A percentile compares a stretch with the other conserved stretches of the same genome.
phyloP scores from a whole-genome alignment of 2,888 invertebrate species.

The Phasia obesa region DNA sequence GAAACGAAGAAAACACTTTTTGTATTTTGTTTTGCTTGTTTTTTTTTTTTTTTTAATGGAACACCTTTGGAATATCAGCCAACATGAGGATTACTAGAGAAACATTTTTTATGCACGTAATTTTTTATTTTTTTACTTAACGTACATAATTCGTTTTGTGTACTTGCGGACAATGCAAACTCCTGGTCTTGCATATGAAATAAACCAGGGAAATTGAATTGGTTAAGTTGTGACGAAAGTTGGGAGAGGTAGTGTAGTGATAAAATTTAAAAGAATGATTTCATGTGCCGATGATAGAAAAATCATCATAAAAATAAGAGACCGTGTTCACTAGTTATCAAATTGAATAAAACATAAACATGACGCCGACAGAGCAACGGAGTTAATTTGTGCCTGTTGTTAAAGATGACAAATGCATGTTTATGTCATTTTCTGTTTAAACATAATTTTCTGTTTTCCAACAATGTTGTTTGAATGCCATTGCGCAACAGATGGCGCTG shows the following conservation, averaged over 20 bases:
- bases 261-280: neutral
- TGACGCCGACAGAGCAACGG: no score
- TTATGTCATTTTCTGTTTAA: no score
- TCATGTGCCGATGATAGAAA: no score
- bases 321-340: no score
- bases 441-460: no score
- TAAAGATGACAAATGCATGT: no score
- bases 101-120: conserved; percentile 32
- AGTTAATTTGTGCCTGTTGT: no score
- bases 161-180: conserved; percentile 40
- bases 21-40: neutral
- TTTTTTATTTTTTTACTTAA: neutral
- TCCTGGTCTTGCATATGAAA: conserved; percentile 66
- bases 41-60: neutral
- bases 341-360: no score
- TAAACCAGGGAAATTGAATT: neutral
- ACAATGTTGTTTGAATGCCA: no score
- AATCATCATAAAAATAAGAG: no score
- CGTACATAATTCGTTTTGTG: conserved; percentile 22
- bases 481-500: no score
- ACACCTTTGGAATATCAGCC: conserved; percentile 14
- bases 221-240: neutral
- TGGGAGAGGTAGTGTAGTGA: conserved; percentile 3
- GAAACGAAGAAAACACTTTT: conserved; percentile 38
- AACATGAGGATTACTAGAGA: conserved; percentile 28